phyloP scores from a whole-genome alignment of 1,140 invertebrate genomes.

The Neodiprion lecontei region DNA sequence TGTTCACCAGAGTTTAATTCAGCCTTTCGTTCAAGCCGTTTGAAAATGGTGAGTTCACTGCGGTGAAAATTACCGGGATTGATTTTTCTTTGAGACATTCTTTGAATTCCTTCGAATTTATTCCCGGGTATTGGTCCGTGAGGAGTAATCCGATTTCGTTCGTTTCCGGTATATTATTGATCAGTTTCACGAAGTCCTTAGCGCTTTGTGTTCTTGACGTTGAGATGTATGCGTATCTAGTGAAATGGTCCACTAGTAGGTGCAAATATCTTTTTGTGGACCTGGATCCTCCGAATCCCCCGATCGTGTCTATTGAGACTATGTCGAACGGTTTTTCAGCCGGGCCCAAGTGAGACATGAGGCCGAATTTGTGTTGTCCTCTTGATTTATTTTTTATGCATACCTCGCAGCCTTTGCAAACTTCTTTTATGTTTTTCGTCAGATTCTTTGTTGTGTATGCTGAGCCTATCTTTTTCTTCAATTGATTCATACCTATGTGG shows the following conservation, averaged over 20 bases:
- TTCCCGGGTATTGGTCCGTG: conserved; percentile 45
- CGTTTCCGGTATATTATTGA: conserved; percentile 30
- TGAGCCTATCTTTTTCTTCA: conserved; percentile 24
- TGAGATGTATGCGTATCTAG: conserved; percentile 41
- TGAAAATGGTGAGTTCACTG: conserved; percentile 42
- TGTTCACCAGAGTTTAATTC: conserved; percentile 42
- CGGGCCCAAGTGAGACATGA: conserved; percentile 48
- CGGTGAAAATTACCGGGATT: conserved; percentile 40
- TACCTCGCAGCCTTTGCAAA: conserved; percentile 18
- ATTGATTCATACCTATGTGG: conserved; percentile 36
- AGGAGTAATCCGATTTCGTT: conserved; percentile 39
- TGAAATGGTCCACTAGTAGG: conserved; percentile 37
- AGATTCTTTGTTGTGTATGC: conserved; percentile 25
- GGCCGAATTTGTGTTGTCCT: conserved; percentile 22
- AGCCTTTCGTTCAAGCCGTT: conserved; percentile 24
- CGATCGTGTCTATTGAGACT: conserved; percentile 40
- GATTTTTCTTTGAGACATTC: conserved; percentile 29
- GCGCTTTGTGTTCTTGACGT: conserved; percentile 43
- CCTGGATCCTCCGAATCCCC: conserved; percentile 35
- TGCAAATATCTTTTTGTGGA: conserved; percentile 42
- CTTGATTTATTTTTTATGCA: conserved; percentile 34
- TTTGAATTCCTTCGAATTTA: conserved; percentile 47
- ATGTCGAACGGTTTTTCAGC: conserved; percentile 30
- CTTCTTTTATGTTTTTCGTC: conserved; percentile 18
- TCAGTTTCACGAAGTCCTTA: conserved; percentile 47